These are phyloP conservation scores for Clarias fuscus DNA, from an alignment of 2,797 vertebrate genomes.

Conservation along the genomic window DNA sequence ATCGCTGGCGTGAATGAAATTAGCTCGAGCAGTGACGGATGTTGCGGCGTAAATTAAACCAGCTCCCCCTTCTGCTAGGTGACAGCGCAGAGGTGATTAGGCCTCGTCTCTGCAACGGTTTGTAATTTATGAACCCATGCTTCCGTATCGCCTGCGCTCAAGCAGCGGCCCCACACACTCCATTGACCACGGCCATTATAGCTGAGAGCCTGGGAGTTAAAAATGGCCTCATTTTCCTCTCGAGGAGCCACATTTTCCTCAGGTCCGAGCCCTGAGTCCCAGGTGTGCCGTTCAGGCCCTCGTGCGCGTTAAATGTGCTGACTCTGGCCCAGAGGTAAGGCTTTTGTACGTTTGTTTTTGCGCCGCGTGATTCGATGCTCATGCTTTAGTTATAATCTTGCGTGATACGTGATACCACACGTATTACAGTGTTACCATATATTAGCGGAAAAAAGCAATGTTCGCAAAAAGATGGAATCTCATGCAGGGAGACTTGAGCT, in stretches of 20 bases:
- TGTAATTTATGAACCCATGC: constrained; percentile 74
- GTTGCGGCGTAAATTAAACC: constrained; percentile 78
- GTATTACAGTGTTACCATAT: background rate
- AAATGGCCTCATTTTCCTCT: constrained; percentile 75
- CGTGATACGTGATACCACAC: background rate
- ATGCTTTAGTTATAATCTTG: constrained; percentile 9
- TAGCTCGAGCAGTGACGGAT: constrained; percentile 79
- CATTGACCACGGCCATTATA: constrained; percentile 77
- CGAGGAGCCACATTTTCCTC: constrained; percentile 74
- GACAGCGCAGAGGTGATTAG: constrained; percentile 79
- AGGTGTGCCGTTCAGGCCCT: constrained; percentile 67
- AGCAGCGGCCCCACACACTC: constrained; percentile 74
- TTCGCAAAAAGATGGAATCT: background rate
- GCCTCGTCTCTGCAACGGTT: constrained; percentile 70
- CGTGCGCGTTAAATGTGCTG: constrained; percentile 67
- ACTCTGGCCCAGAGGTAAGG: constrained; percentile 61
- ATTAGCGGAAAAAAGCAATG: background rate
- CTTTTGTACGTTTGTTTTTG: constrained; percentile 45
- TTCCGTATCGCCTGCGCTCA: constrained; percentile 71
- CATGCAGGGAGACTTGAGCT: background rate
- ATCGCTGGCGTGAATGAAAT: constrained; percentile 71
- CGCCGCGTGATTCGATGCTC: background rate
- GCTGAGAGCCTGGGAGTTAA: constrained; percentile 60
- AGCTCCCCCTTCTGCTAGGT: constrained; percentile 75
- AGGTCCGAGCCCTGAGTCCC: constrained; percentile 70